These are phyloP conservation scores for Bolinopsis microptera DNA, from an alignment of 37 sponge, comb jelly and placozoan species.

Conservation along the genomic window DNA sequence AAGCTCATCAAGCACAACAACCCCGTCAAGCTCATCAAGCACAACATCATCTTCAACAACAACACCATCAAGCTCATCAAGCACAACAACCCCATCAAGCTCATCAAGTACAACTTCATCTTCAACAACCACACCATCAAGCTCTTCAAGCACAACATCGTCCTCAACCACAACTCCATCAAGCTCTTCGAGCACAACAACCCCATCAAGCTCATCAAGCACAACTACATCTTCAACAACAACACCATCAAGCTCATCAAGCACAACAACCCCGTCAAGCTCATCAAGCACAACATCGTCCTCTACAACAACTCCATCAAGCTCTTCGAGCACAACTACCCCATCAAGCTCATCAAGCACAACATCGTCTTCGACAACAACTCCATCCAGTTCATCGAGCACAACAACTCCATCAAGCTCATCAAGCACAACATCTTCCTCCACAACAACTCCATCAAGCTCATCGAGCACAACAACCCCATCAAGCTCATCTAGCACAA, in stretches of 20 bases:
- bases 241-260: background rate
- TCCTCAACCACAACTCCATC: background rate
- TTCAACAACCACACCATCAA: background rate
- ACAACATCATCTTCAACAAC: background rate
- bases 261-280: background rate
- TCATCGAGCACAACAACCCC: background rate
- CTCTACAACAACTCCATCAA: background rate
- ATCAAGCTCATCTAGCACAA: background rate
- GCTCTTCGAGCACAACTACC: background rate
- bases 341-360: background rate
- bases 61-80: background rate
- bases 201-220: background rate
- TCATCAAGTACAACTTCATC: too few relatives aligned
- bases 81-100: background rate
- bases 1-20: background rate
- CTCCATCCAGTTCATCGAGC: background rate
- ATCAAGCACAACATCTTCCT: background rate
- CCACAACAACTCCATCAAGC: background rate
- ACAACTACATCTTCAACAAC: background rate
- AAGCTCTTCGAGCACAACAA: background rate
- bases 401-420: constrained; percentile 12
- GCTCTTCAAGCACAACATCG: background rate
- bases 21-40: background rate
- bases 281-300: background rate
- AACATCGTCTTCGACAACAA: background rate